These are phyloP conservation scores for Gobio occitaniae DNA, from an alignment of 2,797 vertebrate genomes.

Conservation along the genomic window DNA sequence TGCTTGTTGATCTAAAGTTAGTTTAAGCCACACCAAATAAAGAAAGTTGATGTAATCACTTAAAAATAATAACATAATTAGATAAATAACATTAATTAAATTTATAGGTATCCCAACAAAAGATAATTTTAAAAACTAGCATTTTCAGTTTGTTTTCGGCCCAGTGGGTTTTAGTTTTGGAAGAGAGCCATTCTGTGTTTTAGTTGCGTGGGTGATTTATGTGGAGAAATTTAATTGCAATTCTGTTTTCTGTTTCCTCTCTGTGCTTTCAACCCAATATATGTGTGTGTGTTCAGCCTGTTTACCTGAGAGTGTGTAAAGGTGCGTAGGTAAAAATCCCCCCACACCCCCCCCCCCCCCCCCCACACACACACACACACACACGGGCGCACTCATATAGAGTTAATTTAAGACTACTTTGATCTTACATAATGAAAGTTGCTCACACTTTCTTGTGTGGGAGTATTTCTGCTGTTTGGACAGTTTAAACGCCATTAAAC, in stretches of 20 bases:
- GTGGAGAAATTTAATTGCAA: conserved; percentile 54
- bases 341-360: too few relatives aligned
- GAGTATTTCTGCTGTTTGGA: conserved; percentile 27
- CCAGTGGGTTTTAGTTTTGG: neutral
- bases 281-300: conserved; percentile 29
- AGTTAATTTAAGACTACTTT: conserved; percentile 36
- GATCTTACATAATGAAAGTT: conserved; percentile 36
- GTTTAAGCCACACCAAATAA: neutral
- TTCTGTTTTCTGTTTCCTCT: conserved; percentile 46
- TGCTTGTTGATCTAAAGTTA: neutral
- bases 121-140: neutral
- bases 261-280: conserved; percentile 48
- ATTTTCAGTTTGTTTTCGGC: neutral
- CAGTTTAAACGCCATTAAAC: conserved; percentile 20
- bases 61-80: neutral
- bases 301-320: conserved; percentile 16
- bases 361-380: neutral
- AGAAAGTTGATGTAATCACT: neutral
- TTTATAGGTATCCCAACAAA: neutral
- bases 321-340: conserved; percentile 26
- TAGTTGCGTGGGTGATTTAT: conserved; percentile 45
- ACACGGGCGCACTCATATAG: neutral
- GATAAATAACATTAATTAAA: neutral
- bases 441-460: conserved; percentile 18
- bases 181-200: neutral